These are phyloP conservation scores for Paramormyrops kingsleyae DNA, from an alignment of 2,113 vertebrate species.

Conservation along the genomic window DNA sequence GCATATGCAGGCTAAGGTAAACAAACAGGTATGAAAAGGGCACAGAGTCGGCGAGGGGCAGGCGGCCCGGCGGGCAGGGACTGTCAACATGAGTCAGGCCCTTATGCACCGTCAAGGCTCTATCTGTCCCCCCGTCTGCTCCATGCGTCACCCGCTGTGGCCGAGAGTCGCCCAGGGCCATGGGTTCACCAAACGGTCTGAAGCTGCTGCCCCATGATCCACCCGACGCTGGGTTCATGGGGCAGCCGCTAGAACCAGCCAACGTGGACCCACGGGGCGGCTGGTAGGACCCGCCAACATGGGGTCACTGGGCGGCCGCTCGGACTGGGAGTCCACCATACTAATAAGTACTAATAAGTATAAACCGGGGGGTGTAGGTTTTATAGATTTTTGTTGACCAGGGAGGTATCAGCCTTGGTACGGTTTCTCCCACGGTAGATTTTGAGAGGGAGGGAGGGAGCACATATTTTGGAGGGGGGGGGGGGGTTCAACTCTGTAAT, in stretches of 20 bases:
- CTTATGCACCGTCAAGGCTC: conserved; percentile 23
- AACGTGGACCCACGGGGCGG: not conserved
- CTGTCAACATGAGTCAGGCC: conserved; percentile 35
- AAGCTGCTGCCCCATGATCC: not conserved
- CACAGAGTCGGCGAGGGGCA: conserved; percentile 36
- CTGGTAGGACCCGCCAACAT: no score
- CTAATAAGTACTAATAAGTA: not conserved
- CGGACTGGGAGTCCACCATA: no score
- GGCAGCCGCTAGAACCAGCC: not conserved
- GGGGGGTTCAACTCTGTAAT: not conserved
- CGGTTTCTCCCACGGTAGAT: not conserved
- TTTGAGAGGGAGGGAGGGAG: not conserved
- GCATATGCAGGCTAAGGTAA: conserved; percentile 42
- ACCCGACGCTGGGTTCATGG: not conserved
- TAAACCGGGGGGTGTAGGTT: not conserved
- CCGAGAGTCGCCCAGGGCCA: conserved; percentile 31
- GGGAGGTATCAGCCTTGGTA: not conserved
- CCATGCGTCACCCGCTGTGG: conserved; percentile 36
- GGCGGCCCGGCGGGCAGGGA: not conserved
- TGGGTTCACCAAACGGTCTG: conserved; percentile 49
- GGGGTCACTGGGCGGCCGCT: no score
- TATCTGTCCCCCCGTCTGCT: conserved; percentile 29
- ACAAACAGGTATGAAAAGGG: conserved; percentile 36
- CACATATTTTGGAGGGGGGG: not conserved
- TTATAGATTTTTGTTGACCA: not conserved